Evolutionary conservation across 2,797 vertebrate species (phyloP).

Genomic region (Tokudaia muenninki): DNA sequence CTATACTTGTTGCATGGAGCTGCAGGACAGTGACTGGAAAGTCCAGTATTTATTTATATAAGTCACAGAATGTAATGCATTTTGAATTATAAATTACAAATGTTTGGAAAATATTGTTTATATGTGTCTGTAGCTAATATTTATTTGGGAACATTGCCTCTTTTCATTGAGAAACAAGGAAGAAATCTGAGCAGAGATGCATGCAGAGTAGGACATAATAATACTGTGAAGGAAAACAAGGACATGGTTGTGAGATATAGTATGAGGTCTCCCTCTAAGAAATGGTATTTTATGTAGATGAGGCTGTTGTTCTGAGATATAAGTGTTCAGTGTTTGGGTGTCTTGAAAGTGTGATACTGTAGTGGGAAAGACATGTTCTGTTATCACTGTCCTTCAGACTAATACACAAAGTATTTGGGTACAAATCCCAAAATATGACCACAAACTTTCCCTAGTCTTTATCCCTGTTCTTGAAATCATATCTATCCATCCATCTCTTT

Average conservation of each 20-base stretch:
- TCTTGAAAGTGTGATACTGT: neutral
- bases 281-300: slow-evolving; percentile 46
- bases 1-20: slow-evolving; percentile 67
- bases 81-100: slow-evolving; percentile 85
- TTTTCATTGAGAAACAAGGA: slow-evolving; percentile 78
- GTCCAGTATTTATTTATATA: slow-evolving; percentile 86
- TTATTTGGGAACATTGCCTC: slow-evolving; percentile 70
- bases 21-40: slow-evolving; percentile 78
- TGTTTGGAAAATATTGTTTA: slow-evolving; percentile 82
- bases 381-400: neutral
- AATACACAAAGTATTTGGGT: neutral
- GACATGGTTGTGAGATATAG: slow-evolving; percentile 72
- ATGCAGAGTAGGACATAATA: slow-evolving; percentile 74
- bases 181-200: slow-evolving; percentile 74
- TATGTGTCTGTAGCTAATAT: slow-evolving; percentile 60
- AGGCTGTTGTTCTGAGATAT: neutral
- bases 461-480: neutral
- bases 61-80: slow-evolving; percentile 80
- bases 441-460: neutral
- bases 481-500: no score
- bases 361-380: neutral
- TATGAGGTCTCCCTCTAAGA: slow-evolving; percentile 66
- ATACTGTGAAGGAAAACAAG: slow-evolving; percentile 73
- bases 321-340: neutral
- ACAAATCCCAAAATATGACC: neutral